phyloP scores from a whole-genome alignment of 2,888 invertebrate genomes.

The Eupithecia insigniata region DNA sequence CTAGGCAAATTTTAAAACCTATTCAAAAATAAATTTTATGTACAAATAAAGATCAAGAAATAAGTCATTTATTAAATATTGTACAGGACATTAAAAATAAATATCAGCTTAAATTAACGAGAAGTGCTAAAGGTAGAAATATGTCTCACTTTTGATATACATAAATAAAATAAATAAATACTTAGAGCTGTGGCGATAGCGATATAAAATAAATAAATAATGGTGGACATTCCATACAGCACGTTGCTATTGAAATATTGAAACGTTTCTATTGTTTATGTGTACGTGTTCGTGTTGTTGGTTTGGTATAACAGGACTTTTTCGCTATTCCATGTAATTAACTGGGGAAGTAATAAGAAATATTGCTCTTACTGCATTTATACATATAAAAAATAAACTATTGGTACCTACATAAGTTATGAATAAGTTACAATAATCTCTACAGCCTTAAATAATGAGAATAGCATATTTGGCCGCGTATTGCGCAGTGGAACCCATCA shows the following conservation, averaged over 20 bases:
- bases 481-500: neutral
- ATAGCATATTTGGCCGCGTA: slow-evolving; percentile 10
- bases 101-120: neutral
- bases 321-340: too few species aligned
- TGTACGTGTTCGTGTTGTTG: too few species aligned
- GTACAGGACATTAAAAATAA: neutral
- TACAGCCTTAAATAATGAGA: slow-evolving; percentile 10
- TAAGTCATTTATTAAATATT: neutral
- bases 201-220: too few species aligned
- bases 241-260: too few species aligned
- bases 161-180: neutral
- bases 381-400: neutral
- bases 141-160: neutral
- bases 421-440: slow-evolving; percentile 9
- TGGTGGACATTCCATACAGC: too few species aligned
- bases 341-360: too few species aligned
- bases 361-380: too few species aligned
- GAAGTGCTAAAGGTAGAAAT: neutral
- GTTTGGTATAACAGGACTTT: too few species aligned
- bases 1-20: neutral
- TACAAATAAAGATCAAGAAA: neutral
- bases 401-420: neutral
- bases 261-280: too few species aligned
- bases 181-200: too few species aligned
- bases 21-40: neutral